Evolutionary conservation across 2,113 vertebrate species (phyloP).

Genomic region (Ondatra zibethicus): DNA sequence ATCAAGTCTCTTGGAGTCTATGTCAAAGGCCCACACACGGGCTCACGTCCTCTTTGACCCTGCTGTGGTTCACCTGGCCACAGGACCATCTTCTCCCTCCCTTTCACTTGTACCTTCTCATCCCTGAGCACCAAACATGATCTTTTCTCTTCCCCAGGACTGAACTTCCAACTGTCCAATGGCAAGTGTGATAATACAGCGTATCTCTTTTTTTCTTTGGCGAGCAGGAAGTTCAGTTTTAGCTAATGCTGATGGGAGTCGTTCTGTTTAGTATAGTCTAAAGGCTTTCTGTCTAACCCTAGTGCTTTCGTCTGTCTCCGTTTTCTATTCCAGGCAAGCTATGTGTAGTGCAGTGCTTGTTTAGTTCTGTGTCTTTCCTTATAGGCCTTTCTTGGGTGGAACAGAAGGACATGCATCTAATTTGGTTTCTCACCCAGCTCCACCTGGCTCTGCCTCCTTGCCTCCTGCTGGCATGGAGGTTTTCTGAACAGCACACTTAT

Average conservation of each 20-base stretch:
- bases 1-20: neutral
- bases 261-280: neutral
- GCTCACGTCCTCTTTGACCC: neutral
- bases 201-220: neutral
- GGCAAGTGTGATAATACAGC: rapidly evolving
- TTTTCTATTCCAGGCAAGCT: no score
- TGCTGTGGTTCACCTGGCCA: neutral
- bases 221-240: slow-evolving; percentile 26
- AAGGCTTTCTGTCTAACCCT: neutral
- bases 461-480: no score
- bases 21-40: neutral
- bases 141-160: neutral
- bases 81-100: neutral
- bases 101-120: neutral
- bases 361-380: neutral
- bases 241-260: rapidly evolving
- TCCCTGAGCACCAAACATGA: rapidly evolving
- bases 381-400: neutral
- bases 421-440: neutral
- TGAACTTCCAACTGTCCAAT: neutral
- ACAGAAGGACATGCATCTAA: neutral
- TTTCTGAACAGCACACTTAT: neutral
- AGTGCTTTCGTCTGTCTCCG: neutral
- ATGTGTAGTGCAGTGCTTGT: neutral
- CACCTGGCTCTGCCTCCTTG: neutral